Evolutionary conservation across 2,797 vertebrate species (phyloP).

Genomic region (Monodelphis domestica): DNA sequence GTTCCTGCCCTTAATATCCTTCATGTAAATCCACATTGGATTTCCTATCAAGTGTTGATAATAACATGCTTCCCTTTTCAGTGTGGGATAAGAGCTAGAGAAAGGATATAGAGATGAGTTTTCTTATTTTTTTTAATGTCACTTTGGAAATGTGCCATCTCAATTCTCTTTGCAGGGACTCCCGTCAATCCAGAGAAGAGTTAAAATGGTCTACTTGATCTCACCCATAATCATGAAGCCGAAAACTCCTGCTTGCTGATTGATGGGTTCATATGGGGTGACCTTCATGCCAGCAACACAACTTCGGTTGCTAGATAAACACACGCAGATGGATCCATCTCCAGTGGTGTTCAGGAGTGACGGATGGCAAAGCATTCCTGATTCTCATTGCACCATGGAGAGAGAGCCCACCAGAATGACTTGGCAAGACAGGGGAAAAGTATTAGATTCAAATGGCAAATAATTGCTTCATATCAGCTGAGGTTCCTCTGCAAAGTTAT

Average conservation of each 20-base stretch:
- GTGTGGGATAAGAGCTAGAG: not conserved
- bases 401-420: slow-evolving; percentile 84
- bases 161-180: not conserved
- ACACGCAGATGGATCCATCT: slow-evolving; percentile 89
- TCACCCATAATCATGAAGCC: slow-evolving; percentile 63
- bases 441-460: slow-evolving; percentile 92
- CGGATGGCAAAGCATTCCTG: slow-evolving; percentile 82
- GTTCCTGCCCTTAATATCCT: not conserved
- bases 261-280: slow-evolving; percentile 92
- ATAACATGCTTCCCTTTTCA: not conserved
- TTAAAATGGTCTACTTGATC: slow-evolving; percentile 70
- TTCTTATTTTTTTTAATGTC: rapidly evolving
- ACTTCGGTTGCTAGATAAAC: slow-evolving; percentile 93
- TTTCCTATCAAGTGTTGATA: not conserved
- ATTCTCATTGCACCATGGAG: slow-evolving; percentile 81
- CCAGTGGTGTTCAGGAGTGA: slow-evolving; percentile 86
- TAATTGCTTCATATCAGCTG: slow-evolving; percentile 92
- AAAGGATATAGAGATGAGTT: not conserved
- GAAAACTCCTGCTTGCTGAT: slow-evolving; percentile 80
- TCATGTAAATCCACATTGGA: not conserved
- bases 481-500: slow-evolving; percentile 87
- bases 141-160: not conserved
- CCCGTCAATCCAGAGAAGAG: slow-evolving; percentile 43
- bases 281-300: slow-evolving; percentile 88
- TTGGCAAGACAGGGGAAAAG: slow-evolving; percentile 86